Base-by-base conservation (phyloP, 2,113 vertebrate genomes). In the Cygnus atratus region DNA sequence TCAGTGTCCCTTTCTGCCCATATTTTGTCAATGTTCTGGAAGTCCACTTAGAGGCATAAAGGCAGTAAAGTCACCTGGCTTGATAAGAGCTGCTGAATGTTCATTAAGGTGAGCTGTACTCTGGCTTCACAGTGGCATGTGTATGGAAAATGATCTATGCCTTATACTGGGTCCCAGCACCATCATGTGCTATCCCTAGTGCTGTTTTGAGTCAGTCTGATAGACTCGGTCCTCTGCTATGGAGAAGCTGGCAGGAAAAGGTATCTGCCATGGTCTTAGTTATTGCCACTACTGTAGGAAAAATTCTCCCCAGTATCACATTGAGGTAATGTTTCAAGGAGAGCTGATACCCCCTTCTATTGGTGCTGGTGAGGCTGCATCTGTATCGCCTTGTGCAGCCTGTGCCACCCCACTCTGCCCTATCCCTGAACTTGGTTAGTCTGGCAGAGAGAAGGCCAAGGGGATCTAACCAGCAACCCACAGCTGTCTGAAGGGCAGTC, bases 211-310 rank as follows among this genome's bases (percentile, higher is more conserved):
- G 63, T 13, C 20, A 35, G 54, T 19, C 25, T 62, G 44, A 50
- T 28, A 65, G 31, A 37, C 35, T 58, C 22, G 1, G 26, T 48
- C 35, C 37, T 68, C 41, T 62, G 28, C 66, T 78, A 1, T 41
- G n/a, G 44, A 72, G 52, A 21, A 61, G 6, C 12, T 16, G 72
- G 37, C 54, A 73, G 52, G n/a, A 61, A 48, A 39, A 54, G 20
- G 24, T 35, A 2, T 59, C 37, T 39, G 9, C 52, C 0, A 0
- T 43, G 37, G 29, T 17, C 37, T 48, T 52, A 29, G 50, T 28
- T 68, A 13, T 22, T 70, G 28, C 29, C 41, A n/a, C 33, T 70
- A 2, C 24, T 65, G 19, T 25, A 46, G 24, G 33, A 28, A 46
- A 41, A 3, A 7, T 65, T 46, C 9, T 76, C 24, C 29, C 46